Percentiles rank a stretch among this genome's conserved stretches.
These are phyloP conservation scores for Dimorphilus gyrociliatus DNA, from an alignment of 2,888 invertebrate species.

Conservation along the genomic window DNA sequence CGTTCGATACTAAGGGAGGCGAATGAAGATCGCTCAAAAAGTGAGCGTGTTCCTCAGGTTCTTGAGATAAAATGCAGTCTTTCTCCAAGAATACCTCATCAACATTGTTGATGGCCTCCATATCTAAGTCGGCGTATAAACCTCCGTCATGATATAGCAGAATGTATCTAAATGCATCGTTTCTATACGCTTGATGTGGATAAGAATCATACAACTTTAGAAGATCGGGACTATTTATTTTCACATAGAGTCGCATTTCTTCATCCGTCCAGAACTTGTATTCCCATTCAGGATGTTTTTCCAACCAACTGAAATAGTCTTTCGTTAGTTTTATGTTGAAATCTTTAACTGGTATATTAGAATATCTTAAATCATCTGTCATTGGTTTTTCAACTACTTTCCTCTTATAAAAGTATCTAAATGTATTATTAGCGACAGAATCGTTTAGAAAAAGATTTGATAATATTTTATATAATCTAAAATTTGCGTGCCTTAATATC, in stretches of 20 bases:
- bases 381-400: no score
- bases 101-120: conserved; percentile 22
- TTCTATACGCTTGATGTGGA: conserved; percentile 18
- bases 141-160: conserved; percentile 29
- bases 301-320: no score
- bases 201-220: conserved; percentile 18
- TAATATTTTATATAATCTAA: no score
- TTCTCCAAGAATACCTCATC: conserved; percentile 7
- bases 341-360: no score
- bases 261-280: conserved; percentile 30
- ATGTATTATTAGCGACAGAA: no score
- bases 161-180: conserved; percentile 28
- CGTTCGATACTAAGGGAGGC: conserved; percentile 9
- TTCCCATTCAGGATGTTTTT: conserved; percentile 23
- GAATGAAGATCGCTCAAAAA: conserved; percentile 6
- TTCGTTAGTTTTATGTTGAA: no score
- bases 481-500: no score
- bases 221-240: conserved; percentile 17
- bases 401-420: no score
- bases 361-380: no score
- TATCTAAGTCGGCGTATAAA: conserved; percentile 28
- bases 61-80: conserved; percentile 9
- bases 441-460: no score
- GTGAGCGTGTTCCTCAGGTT: conserved; percentile 10
- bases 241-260: conserved; percentile 19